Conservation (phyloP, 2,113 vertebrate genomes). For the Antechinus stuartii region DNA sequence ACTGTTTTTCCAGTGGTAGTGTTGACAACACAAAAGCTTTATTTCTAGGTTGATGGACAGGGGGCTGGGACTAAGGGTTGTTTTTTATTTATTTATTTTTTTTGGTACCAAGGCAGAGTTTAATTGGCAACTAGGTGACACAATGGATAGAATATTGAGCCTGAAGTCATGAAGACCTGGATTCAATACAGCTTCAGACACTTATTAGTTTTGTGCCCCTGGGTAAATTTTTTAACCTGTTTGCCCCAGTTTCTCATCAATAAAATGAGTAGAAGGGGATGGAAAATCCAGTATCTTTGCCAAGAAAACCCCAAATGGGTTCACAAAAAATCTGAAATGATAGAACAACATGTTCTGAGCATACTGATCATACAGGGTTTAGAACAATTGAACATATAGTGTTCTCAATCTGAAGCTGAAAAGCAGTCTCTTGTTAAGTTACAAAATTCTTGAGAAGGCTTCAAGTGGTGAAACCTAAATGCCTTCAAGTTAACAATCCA, state of each 20-base stretch:
- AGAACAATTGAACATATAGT: neutral
- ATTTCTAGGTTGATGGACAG: neutral
- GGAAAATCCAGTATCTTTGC: too few relatives aligned
- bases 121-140: neutral
- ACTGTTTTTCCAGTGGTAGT: neutral
- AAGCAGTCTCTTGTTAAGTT: neutral
- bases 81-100: neutral
- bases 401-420: neutral
- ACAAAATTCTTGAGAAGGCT: neutral
- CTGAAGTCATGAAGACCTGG: too few relatives aligned
- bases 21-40: neutral
- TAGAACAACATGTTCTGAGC: too few relatives aligned
- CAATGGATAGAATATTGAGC: too few relatives aligned
- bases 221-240: too few relatives aligned
- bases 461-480: neutral
- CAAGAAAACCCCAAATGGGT: too few relatives aligned
- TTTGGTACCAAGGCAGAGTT: neutral
- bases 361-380: too few relatives aligned
- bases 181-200: too few relatives aligned
- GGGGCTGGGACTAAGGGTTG: neutral
- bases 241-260: too few relatives aligned
- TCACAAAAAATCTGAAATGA: too few relatives aligned
- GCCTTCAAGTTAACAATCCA: neutral
- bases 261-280: too few relatives aligned
- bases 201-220: too few relatives aligned